Evolutionary conservation across 2,797 vertebrate genomes (phyloP).

Genomic region (Manis pentadactyla): DNA sequence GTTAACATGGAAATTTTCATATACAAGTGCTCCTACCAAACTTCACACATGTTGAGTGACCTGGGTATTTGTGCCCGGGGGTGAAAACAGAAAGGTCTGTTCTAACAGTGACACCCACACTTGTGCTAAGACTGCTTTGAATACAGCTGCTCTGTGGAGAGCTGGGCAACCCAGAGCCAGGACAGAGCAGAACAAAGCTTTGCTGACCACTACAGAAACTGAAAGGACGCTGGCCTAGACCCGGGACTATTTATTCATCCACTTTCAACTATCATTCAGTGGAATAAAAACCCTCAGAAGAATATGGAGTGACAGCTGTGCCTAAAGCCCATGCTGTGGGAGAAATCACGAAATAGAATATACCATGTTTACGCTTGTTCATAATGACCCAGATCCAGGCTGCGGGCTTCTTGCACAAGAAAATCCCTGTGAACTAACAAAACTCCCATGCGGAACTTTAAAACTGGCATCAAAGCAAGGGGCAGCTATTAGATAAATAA

Average conservation of each 20-base stretch:
- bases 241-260: accelerated
- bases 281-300: not conserved
- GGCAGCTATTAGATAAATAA: not conserved
- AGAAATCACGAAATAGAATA: not conserved
- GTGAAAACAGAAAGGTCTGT: not conserved
- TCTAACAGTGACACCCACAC: not conserved
- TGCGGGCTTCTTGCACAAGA: not conserved
- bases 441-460: accelerated
- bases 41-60: accelerated
- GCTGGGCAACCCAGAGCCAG: not conserved
- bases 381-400: not conserved
- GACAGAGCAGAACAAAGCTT: not conserved
- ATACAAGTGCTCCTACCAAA: accelerated
- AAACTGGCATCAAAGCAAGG: not conserved
- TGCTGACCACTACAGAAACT: not conserved
- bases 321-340: not conserved
- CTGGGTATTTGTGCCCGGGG: not conserved
- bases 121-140: not conserved
- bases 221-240: not conserved
- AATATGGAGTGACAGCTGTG: not conserved
- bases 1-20: not conserved
- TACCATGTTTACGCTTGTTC: not conserved
- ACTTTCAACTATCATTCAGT: not conserved
- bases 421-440: not conserved
- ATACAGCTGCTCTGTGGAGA: not conserved